These are phyloP conservation scores for Struthidea cinerea DNA, from an alignment of 2,113 vertebrate species.

Conservation along the genomic window DNA sequence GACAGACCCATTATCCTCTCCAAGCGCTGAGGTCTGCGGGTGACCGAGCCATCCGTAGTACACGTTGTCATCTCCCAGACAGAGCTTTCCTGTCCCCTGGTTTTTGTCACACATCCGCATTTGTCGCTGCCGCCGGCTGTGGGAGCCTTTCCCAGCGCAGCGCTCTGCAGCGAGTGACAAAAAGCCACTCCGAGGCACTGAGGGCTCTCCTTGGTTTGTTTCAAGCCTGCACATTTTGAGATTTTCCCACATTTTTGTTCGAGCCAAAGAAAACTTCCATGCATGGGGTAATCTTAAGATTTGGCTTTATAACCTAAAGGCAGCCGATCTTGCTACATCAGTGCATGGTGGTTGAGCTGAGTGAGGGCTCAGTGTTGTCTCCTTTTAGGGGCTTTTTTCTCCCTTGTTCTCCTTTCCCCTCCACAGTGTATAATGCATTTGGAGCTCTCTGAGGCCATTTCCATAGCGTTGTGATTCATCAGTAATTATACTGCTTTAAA, in stretches of 20 bases:
- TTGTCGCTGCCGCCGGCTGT: fast-evolving
- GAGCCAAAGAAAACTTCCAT: background rate
- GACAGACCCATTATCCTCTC: background rate
- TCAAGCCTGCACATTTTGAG: background rate
- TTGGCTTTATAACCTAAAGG: background rate
- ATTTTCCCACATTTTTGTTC: background rate
- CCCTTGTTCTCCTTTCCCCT: background rate
- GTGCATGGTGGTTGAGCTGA: background rate
- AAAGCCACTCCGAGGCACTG: background rate
- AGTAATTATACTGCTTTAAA: background rate
- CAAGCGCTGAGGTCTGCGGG: background rate
- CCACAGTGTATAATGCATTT: background rate
- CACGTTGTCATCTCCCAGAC: fast-evolving
- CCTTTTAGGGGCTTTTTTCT: background rate
- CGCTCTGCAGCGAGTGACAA: background rate
- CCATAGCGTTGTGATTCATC: background rate
- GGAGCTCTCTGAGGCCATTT: background rate
- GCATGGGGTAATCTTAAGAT: background rate
- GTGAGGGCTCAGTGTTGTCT: background rate
- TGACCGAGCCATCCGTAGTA: background rate
- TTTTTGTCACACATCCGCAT: fast-evolving
- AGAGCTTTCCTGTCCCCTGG: background rate
- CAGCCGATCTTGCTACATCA: fast-evolving
- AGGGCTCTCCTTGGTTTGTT: background rate
- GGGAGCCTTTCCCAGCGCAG: fast-evolving